Conservation (phyloP, 1,140 invertebrate genomes). For the Neodiprion fabricii region DNA sequence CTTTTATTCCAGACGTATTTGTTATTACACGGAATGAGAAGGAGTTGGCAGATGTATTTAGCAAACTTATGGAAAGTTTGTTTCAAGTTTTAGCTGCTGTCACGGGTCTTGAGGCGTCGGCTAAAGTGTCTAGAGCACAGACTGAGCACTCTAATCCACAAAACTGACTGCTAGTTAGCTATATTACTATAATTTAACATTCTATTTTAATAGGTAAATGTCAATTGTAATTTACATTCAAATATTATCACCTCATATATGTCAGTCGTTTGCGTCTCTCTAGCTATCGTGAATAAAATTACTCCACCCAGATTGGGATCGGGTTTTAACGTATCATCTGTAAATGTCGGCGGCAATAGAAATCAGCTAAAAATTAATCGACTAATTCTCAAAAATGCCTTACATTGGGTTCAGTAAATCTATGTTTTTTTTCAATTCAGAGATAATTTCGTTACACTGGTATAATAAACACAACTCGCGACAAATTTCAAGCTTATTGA, state of each 20-base stretch:
- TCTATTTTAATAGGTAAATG: background rate
- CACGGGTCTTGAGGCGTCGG: conserved; percentile 59
- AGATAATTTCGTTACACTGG: background rate
- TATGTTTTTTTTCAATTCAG: background rate
- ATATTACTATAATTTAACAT: background rate
- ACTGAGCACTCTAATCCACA: conserved; percentile 48
- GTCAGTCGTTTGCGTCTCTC: background rate
- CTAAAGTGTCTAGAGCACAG: conserved; percentile 48
- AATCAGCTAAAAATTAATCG: too few relatives aligned
- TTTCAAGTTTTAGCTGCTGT: conserved; percentile 70
- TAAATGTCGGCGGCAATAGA: too few relatives aligned
- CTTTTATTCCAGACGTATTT: conserved; percentile 63
- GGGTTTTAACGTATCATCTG: too few relatives aligned
- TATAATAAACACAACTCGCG: background rate
- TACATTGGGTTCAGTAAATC: too few relatives aligned
- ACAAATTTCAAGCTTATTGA: background rate
- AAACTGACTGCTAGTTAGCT: conserved; percentile 51
- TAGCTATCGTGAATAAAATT: background rate
- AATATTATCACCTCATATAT: background rate
- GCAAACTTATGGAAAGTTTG: conserved; percentile 70
- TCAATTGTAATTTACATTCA: background rate
- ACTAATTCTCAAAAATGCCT: too few relatives aligned
- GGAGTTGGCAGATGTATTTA: conserved; percentile 70
- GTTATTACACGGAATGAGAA: conserved; percentile 68
- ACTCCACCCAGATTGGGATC: too few relatives aligned